Evolutionary conservation across 2,113 vertebrate genomes (phyloP), one percentile per base, ranked within the genome.

Genomic region (Sinocyclocheilus anophthalmus): DNA sequence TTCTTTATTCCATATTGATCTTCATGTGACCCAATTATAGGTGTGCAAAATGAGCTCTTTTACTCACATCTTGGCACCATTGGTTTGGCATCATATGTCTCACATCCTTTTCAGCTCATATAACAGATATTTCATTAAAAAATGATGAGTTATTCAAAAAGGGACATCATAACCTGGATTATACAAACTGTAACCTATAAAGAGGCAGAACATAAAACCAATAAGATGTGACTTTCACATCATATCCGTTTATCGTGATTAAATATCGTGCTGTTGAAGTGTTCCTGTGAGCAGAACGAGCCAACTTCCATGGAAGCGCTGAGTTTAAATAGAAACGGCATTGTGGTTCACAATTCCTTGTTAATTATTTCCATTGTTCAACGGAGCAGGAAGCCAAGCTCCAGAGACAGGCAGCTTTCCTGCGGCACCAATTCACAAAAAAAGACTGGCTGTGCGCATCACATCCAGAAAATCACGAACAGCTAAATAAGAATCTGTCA

Each of bases 101-200:
- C n/a, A 12, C n/a, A 5, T 76, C 13, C 37, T 73, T 69, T 53
- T 84, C 45, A 33, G 18, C 75, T 53, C 84, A 79, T 20, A 69
- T 42, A 83, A 88, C n/a, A 78, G 20, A 13, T 3, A 2, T 50
- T 57, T 83, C 24, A 50, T 86, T 83, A 4, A 59, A 18, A 20
- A 81, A 12, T 50, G 16, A 69, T 70, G 9, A 22, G 59, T 9
- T 48, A 39, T 22, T 77, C 10, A 33, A 26, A 50, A 48, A 22
- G 10, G 53, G 26, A 6, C 3, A 26, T n/a, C 61, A 55, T 78
- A 39, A 70, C 26, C 5, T 20, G 53, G 24, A 75, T 88, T 88
- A 84, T 45, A 73, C 30, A 86, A 86, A 22, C 33, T 73, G 18
- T 80, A 61, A 80, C 81, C 87, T 76, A 86, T 33, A 86, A 72